A percentile compares a stretch with the other conserved stretches of the same genome.
Conservation (phyloP, 1,140 invertebrate species). For the Lepidotrigona ventralis region DNA sequence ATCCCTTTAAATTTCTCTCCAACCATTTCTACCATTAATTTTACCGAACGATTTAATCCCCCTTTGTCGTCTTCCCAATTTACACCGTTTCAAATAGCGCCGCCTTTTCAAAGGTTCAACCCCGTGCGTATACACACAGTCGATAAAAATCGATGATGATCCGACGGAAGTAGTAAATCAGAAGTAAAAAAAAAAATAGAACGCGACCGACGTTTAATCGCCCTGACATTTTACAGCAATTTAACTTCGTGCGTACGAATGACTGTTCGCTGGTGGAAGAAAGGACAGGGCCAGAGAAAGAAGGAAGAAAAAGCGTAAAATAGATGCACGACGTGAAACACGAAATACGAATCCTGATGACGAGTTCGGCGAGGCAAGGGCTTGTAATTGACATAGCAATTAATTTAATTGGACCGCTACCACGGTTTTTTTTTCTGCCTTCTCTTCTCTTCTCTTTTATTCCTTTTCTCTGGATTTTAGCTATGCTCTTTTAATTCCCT, state of each 20-base stretch:
- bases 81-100: neutral
- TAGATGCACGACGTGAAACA: neutral
- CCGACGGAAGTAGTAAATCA: neutral
- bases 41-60: no score
- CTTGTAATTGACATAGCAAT: slow-evolving; percentile 38
- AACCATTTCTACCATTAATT: no score
- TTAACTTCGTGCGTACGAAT: slow-evolving; percentile 25
- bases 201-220: neutral
- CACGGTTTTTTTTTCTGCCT: neutral
- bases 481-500: neutral
- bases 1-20: no score
- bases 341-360: neutral
- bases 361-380: slow-evolving; percentile 2
- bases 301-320: neutral
- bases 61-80: neutral
- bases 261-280: neutral
- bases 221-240: slow-evolving; percentile 19
- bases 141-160: neutral
- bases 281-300: no score
- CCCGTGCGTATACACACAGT: no score
- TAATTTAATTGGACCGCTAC: slow-evolving; percentile 43
- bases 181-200: neutral
- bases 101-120: neutral
- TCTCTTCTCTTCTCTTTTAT: neutral
- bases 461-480: neutral